Evolutionary conservation across 2,797 vertebrate species (phyloP), one percentile per base, ranked within the genome.

Genomic region (Danio jaintianensis): DNA sequence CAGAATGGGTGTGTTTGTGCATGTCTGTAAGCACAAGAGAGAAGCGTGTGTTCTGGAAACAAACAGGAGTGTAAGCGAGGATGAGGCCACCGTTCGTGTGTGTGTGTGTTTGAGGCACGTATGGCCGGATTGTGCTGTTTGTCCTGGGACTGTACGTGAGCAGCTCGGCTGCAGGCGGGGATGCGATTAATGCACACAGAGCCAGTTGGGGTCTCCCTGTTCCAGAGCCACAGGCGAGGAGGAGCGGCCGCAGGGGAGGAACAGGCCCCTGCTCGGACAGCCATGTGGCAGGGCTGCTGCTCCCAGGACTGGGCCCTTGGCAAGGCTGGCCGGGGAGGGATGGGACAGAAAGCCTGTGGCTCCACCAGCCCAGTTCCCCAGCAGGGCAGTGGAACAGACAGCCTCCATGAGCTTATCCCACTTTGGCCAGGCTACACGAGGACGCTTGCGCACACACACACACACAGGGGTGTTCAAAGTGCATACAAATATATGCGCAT

Each of bases 151-250:
- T 89, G 90, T 89, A 89, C 89, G 89, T 89, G 92, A 91, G 93
- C 93, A 94, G 93, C 93, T 94, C 90, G 93, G 92, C 89, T 89
- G 91, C 91, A 93, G 88, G 94, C 93, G 89, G 93, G 94, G 93
- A 93, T 91, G 92, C 92, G 92, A 94, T 95, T 93, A 94, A 93
- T 90, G 88, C 92, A 92, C 91, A 92, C 87, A 90, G 90, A 92
- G 92, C 91, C 93, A 92, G 93, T 92, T 92, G 89, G 92, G 85
- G 87, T 82, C 84, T 81, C 80, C 87, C 84, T 92, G 93, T 91
- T 92, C 93, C 91, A 94, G 89, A 92, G 93, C 93, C 91, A 56
- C 22, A 82, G 89, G 89, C 82, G 62, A 81, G 79, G 64, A 85
- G 76, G 86, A 88, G 53, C 85, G 89, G 80, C 86, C 76, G 81